Evolutionary conservation across 2,888 invertebrate genomes (phyloP).

Genomic region (Chalcis sispes): DNA sequence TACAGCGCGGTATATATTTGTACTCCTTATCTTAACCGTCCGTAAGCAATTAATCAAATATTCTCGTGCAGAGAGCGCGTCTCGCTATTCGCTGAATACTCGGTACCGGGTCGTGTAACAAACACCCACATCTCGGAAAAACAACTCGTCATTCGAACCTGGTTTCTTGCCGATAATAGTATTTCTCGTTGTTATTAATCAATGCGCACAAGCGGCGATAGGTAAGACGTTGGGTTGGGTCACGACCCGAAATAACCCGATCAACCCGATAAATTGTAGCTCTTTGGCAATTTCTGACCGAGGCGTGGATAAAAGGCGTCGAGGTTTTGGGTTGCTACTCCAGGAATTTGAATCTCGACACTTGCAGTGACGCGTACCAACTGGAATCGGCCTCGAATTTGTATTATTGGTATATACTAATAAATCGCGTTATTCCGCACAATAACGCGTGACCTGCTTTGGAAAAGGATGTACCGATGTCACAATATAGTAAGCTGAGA

Average conservation of each 20-base stretch:
- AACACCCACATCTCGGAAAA: background rate
- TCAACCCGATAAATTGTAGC: too few species aligned
- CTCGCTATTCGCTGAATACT: background rate
- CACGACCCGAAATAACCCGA: too few species aligned
- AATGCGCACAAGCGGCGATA: too few species aligned
- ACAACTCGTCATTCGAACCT: background rate
- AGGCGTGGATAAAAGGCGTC: conserved; percentile 7
- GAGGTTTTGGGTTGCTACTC: conserved; percentile 1
- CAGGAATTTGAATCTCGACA: conserved; percentile 24
- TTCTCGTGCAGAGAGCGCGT: background rate
- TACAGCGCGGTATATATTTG: background rate
- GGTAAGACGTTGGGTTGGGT: too few species aligned
- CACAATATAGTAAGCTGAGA: background rate
- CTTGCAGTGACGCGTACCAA: too few species aligned
- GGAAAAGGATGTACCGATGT: conserved; percentile 50
- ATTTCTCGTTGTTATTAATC: too few species aligned
- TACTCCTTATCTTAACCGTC: too few species aligned
- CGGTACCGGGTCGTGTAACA: background rate
- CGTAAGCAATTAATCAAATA: conserved; percentile 37
- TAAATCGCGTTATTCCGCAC: conserved; percentile 19
- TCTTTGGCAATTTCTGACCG: background rate
- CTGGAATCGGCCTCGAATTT: background rate
- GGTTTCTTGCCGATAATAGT: background rate
- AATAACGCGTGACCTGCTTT: conserved; percentile 64
- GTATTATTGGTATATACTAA: background rate